These are phyloP conservation scores for Chrysemys picta DNA, from an alignment of 2,113 vertebrate species.

Conservation along the genomic window DNA sequence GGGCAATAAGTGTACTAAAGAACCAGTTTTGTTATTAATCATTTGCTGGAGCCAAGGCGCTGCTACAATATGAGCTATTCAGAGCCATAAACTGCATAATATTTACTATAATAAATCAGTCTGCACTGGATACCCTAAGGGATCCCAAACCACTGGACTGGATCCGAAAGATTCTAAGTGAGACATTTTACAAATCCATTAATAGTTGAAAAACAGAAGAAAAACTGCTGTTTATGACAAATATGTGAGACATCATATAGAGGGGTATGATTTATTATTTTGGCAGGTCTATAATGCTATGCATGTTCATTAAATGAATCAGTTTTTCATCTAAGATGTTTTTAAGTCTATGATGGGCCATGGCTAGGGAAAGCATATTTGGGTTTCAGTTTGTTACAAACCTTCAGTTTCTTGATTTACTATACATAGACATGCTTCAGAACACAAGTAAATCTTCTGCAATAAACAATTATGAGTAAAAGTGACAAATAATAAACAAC, in stretches of 20 bases:
- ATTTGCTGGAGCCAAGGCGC: slow-evolving; percentile 24
- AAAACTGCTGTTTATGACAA: not conserved
- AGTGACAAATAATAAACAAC: not conserved
- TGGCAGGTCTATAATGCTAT: not conserved
- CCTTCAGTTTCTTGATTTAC: not conserved
- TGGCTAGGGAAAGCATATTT: not conserved
- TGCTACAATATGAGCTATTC: slow-evolving; percentile 18
- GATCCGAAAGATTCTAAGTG: slow-evolving; percentile 37
- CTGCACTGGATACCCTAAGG: slow-evolving; percentile 1
- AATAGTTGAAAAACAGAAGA: not conserved
- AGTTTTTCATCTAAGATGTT: not conserved
- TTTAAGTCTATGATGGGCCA: not conserved
- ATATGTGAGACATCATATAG: not conserved
- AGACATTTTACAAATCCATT: slow-evolving; percentile 20
- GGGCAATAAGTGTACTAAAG: slow-evolving; percentile 55
- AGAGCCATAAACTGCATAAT: slow-evolving; percentile 33
- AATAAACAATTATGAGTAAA: slow-evolving; percentile 18
- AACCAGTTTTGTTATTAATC: slow-evolving; percentile 60
- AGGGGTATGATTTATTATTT: slow-evolving; percentile 19
- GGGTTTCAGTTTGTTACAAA: not conserved
- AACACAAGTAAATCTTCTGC: not conserved
- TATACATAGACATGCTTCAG: not conserved
- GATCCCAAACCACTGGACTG: slow-evolving; percentile 17
- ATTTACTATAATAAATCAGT: slow-evolving; percentile 66
- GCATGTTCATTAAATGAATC: not conserved